Conservation (phyloP, 2,797 vertebrate species). For the Microcaecilia unicolor region DNA sequence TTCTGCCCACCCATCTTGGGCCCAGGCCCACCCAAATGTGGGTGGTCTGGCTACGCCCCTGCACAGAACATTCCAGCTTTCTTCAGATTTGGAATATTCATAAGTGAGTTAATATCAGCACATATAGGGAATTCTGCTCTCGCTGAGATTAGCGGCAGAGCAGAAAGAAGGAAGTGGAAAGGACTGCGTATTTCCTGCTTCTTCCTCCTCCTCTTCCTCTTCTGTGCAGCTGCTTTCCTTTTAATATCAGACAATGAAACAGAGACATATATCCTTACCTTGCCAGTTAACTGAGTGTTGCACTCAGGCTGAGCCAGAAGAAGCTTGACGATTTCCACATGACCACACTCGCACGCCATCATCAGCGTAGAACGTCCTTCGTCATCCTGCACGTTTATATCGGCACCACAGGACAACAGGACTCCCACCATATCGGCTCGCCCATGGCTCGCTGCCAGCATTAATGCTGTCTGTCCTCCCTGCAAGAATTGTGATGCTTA, state of each 20-base stretch:
- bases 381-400: conserved; percentile 80
- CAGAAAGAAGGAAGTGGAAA: not conserved
- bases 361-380: conserved; percentile 82
- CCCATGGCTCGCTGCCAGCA: conserved; percentile 88
- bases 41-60: no score
- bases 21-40: no score
- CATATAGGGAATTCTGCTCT: not conserved
- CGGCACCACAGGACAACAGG: conserved; percentile 70
- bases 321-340: conserved; percentile 66
- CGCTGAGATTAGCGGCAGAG: fast-evolving
- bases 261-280: no score
- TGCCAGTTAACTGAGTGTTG: conserved; percentile 64
- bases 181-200: no score
- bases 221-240: no score
- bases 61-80: no score
- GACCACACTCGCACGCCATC: conserved; percentile 82
- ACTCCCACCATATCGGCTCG: conserved; percentile 84
- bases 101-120: no score
- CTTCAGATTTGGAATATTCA: no score
- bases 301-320: conserved; percentile 76
- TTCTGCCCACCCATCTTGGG: no score
- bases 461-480: conserved; percentile 85
- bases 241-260: no score
- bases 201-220: no score
- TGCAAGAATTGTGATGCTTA: no score